Evolutionary conservation across 1,140 invertebrate species (phyloP).

Genomic region (Plectus sambesii): DNA sequence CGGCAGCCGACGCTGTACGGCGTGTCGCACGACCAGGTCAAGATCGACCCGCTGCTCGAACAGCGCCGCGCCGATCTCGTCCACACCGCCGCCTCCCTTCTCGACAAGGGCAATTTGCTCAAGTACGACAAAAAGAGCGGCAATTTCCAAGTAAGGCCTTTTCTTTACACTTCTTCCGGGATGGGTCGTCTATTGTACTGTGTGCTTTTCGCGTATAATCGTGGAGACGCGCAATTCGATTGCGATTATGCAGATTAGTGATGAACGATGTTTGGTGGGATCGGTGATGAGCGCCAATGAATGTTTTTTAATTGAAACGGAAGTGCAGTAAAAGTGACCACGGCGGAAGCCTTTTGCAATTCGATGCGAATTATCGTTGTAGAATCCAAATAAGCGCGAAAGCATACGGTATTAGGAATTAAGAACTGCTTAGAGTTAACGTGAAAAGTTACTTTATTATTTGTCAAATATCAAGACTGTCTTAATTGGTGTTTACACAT

Average conservation of each 20-base stretch:
- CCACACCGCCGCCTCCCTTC: slow-evolving; percentile 80
- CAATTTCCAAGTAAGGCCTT: slow-evolving; percentile 61
- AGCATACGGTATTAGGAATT: too few species aligned
- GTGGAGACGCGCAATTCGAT: not conserved
- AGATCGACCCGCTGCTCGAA: slow-evolving; percentile 66
- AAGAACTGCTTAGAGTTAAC: too few species aligned
- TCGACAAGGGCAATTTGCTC: slow-evolving; percentile 80
- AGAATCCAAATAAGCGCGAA: too few species aligned
- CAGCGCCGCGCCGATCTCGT: slow-evolving; percentile 80
- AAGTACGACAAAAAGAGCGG: slow-evolving; percentile 94
- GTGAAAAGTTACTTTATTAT: too few species aligned
- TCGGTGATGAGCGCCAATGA: too few species aligned
- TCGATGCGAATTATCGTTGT: too few species aligned
- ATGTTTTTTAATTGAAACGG: too few species aligned
- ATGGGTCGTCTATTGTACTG: slow-evolving; percentile 1
- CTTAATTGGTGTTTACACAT: too few species aligned
- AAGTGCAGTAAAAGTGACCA: too few species aligned
- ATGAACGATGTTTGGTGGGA: too few species aligned
- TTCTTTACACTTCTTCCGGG: not conserved
- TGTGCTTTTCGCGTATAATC: not conserved
- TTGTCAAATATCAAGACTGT: too few species aligned
- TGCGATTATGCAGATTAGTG: not conserved
- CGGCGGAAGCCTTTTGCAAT: too few species aligned
- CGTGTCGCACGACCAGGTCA: slow-evolving; percentile 63
- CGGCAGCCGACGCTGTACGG: slow-evolving; percentile 75